Percentiles rank a stretch among this genome's conserved stretches.
These are phyloP conservation scores for Halocaridina rubra DNA, from an alignment of 2,888 invertebrate genomes.

Conservation along the genomic window DNA sequence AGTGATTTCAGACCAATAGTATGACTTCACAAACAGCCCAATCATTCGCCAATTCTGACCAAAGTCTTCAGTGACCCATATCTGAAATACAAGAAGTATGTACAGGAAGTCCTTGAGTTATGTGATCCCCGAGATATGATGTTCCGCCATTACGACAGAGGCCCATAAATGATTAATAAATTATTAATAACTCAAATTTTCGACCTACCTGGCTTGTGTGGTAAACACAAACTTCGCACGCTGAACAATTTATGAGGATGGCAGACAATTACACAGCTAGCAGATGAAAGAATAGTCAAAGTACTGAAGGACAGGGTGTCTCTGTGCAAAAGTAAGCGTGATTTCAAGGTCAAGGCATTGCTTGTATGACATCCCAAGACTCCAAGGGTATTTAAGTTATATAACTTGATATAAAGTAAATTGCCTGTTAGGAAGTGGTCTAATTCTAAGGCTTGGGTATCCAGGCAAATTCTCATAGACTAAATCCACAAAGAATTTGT, in stretches of 20 bases:
- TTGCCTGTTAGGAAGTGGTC: neutral
- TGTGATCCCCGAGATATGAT: no score
- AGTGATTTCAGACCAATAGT: conserved; percentile 75
- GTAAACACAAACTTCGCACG: no score
- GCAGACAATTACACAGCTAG: no score
- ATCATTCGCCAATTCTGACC: conserved; percentile 79
- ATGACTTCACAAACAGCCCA: conserved; percentile 81
- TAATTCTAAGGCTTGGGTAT: neutral
- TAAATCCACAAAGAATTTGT: no score
- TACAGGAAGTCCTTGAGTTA: no score
- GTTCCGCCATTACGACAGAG: no score
- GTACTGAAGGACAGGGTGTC: neutral
- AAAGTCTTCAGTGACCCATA: conserved; percentile 82
- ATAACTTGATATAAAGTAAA: neutral
- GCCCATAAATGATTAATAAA: no score
- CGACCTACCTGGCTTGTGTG: no score
- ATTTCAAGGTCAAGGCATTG: neutral
- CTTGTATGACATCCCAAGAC: neutral
- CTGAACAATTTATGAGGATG: no score
- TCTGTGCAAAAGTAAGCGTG: neutral
- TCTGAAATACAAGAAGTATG: conserved; percentile 71
- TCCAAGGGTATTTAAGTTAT: neutral
- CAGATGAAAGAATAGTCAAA: neutral
- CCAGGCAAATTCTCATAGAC: neutral
- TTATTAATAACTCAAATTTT: no score